These are phyloP conservation scores for Cichlasoma orientale DNA, from an alignment of 2,797 vertebrate species.

Conservation along the genomic window DNA sequence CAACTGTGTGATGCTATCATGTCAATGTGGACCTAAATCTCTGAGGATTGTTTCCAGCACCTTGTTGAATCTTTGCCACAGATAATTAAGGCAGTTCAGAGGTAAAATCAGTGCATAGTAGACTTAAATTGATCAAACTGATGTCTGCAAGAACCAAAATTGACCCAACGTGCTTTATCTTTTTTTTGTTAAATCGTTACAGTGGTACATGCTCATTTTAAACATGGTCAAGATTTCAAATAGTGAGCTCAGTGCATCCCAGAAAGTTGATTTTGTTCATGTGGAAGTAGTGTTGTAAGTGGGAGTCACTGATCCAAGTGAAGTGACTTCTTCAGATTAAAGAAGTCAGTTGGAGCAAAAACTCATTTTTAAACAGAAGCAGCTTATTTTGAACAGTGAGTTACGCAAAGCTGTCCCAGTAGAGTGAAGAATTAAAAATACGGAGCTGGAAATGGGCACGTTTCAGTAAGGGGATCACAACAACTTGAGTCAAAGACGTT, in stretches of 20 bases:
- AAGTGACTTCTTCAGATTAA: rapidly evolving
- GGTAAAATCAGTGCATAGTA: background rate
- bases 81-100: background rate
- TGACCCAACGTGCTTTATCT: background rate
- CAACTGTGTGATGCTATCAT: background rate
- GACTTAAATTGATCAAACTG: background rate
- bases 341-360: background rate
- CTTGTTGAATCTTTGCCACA: too few relatives aligned
- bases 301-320: too few relatives aligned
- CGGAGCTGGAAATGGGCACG: background rate
- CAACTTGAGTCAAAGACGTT: background rate
- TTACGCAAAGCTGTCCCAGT: background rate
- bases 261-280: too few relatives aligned
- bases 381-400: background rate
- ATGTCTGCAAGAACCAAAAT: background rate
- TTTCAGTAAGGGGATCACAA: too few relatives aligned
- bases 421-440: background rate
- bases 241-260: too few relatives aligned
- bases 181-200: background rate
- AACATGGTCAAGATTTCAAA: too few relatives aligned
- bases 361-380: background rate
- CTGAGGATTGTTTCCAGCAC: too few relatives aligned
- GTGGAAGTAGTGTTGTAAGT: too few relatives aligned
- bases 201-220: background rate
- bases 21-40: too few relatives aligned